phyloP scores from a whole-genome alignment of 1,140 invertebrate genomes.

The Drosophila mojavensis region DNA sequence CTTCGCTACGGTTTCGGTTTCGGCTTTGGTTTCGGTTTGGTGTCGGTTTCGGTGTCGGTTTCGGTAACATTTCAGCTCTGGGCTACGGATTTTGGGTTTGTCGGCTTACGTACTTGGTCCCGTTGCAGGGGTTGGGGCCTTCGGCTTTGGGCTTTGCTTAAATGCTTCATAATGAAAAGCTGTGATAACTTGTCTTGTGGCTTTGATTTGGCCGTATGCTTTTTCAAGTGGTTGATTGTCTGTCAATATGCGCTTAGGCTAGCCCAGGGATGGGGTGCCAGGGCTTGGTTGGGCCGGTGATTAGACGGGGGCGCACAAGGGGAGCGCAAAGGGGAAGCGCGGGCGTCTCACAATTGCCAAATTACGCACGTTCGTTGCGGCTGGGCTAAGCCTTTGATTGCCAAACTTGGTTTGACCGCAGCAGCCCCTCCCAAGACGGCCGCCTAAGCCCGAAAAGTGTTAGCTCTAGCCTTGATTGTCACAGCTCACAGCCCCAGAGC shows the following conservation, averaged over 20 bases:
- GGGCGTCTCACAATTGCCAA: conserved; percentile 61
- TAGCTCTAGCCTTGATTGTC: not conserved
- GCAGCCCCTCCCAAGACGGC: conserved; percentile 2
- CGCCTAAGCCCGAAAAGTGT: not conserved
- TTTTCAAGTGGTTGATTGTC: conserved; percentile 77
- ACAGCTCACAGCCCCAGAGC: not conserved
- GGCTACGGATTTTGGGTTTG: conserved; percentile 5
- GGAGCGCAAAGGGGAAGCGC: not conserved
- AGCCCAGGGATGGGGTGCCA: not conserved
- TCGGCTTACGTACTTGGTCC: not conserved
- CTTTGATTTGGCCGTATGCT: conserved; percentile 72
- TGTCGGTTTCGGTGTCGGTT: conserved; percentile 1
- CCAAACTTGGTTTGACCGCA: conserved; percentile 28
- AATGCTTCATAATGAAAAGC: conserved; percentile 82
- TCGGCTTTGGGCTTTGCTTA: conserved; percentile 45
- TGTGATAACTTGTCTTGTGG: conserved; percentile 72
- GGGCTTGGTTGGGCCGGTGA: not conserved
- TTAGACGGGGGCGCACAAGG: not conserved
- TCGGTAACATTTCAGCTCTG: conserved; percentile 28
- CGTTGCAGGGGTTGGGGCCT: not conserved
- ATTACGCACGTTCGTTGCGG: conserved; percentile 68
- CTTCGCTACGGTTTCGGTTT: not conserved
- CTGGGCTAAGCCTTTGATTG: conserved; percentile 75
- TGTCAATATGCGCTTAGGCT: conserved; percentile 66
- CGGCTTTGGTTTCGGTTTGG: not conserved